A percentile compares a stretch with the other conserved stretches of the same genome.
These are phyloP conservation scores for Bryconaethiops microstoma DNA, from an alignment of 2,797 vertebrate genomes.

Conservation along the genomic window DNA sequence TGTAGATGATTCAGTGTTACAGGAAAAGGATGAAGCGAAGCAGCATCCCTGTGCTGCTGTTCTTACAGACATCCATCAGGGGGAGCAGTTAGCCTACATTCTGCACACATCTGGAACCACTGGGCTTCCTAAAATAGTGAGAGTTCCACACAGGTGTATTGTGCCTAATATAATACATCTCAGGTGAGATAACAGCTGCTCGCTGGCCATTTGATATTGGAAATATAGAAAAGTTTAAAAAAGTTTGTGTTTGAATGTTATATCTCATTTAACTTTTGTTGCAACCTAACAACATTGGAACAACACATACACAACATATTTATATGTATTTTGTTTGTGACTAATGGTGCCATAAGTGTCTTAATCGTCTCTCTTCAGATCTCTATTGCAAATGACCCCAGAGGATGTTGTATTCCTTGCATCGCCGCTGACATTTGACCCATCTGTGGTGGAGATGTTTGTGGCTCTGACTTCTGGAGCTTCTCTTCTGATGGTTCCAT, in stretches of 20 bases:
- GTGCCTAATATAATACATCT: conserved; percentile 91
- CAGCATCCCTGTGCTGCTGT: conserved; percentile 21
- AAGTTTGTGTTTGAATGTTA: background rate
- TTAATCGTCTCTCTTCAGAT: conserved; percentile 69
- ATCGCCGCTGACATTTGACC: conserved; percentile 95
- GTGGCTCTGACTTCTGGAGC: conserved; percentile 89
- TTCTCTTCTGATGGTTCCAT: conserved; percentile 85
- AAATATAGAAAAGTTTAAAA: background rate
- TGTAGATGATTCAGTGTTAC: background rate
- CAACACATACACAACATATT: background rate
- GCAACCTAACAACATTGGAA: background rate
- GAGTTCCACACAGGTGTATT: conserved; percentile 91
- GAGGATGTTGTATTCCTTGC: conserved; percentile 90
- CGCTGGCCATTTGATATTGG: too few species aligned
- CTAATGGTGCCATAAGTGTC: background rate
- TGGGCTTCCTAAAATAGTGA: conserved; percentile 88
- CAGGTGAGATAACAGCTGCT: conserved; percentile 71
- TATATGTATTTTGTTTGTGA: background rate
- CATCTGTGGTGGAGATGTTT: conserved; percentile 93
- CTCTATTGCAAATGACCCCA: conserved; percentile 83
- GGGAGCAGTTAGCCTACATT: conserved; percentile 83
- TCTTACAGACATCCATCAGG: conserved; percentile 47
- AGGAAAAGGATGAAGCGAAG: background rate
- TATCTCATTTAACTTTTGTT: background rate
- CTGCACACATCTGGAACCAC: conserved; percentile 95